Conservation (phyloP, 2,113 vertebrate species). For the Odobenus rosmarus region DNA sequence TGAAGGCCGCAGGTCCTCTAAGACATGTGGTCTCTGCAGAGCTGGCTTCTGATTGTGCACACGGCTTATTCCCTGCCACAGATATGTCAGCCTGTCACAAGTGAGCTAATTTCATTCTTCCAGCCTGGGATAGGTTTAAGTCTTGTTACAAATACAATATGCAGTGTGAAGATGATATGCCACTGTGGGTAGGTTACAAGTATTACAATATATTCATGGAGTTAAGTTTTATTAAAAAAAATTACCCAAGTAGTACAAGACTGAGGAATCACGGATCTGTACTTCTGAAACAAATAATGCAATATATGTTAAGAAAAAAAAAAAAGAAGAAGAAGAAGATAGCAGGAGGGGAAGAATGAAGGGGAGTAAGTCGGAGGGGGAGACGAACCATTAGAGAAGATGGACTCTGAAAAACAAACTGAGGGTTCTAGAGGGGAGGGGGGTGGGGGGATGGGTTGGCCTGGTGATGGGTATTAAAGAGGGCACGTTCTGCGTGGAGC, state of each 20-base stretch:
- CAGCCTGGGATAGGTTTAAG: neutral
- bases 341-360: too few relatives aligned
- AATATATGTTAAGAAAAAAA: too few relatives aligned
- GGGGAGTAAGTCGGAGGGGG: too few relatives aligned
- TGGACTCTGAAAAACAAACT: too few relatives aligned
- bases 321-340: too few relatives aligned
- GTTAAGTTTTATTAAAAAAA: neutral
- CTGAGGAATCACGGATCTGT: too few relatives aligned
- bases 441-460: too few relatives aligned
- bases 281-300: too few relatives aligned
- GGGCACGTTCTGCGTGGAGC: too few relatives aligned
- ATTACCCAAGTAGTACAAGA: neutral
- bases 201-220: neutral
- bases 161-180: neutral
- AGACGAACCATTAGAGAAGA: too few relatives aligned
- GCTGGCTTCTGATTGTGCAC: neutral
- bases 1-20: neutral
- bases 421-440: too few relatives aligned
- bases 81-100: neutral
- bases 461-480: too few relatives aligned
- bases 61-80: neutral
- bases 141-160: neutral
- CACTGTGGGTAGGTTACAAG: neutral
- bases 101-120: neutral
- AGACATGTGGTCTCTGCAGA: neutral